Evolutionary conservation across 2,888 invertebrate species (phyloP), one percentile per base, ranked within the genome.

Genomic region (Apamea monoglypha): DNA sequence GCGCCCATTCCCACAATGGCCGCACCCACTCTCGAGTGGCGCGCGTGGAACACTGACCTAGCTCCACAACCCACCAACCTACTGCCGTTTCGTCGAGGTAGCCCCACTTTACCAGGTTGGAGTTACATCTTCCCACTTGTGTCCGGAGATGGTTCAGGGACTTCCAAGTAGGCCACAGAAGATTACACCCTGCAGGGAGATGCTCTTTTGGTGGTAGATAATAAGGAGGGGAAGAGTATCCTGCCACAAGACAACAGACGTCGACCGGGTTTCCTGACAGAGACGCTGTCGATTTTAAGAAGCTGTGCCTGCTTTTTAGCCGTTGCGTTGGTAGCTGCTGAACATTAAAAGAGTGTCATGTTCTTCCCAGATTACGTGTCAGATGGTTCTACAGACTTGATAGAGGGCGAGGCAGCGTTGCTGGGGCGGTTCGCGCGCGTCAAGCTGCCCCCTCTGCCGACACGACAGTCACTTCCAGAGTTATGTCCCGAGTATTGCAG

Each of bases 331-430:
- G 56, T 25, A 56, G 10, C 25, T 25, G 25, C 25, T n/a, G 56
- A 56, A 53, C 8, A 56, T 59, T 59, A 44, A 68, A 68, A 68
- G 47, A 68, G 21, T 25, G 10, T 18, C 18, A 16, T 32, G 25
- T n/a, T 21, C 40, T 71, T 14, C n/a, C 6, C 64, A 90, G 90
- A 81, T 53, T 78, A 80, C 44, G 77, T 47, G 0, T 44, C 82
- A 12, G 87, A 89, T 2, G 81, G 78, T 1, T 86, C 87, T 4
- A 16, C 91, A 7, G 90, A 70, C 5, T n/a, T 74, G 0, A 61
- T 93, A 12, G 90, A 88, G 0, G 93, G 94, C 0, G 96, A 96
- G 64, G 91, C 91, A 0, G 93, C 89, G 0, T 75, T 96, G 0
- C 64, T 96, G 3, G 89, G 93, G 0, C 89, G 95, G 2, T 95